phyloP scores from a whole-genome alignment of 2,888 invertebrate genomes.

The Euclidia mi region DNA sequence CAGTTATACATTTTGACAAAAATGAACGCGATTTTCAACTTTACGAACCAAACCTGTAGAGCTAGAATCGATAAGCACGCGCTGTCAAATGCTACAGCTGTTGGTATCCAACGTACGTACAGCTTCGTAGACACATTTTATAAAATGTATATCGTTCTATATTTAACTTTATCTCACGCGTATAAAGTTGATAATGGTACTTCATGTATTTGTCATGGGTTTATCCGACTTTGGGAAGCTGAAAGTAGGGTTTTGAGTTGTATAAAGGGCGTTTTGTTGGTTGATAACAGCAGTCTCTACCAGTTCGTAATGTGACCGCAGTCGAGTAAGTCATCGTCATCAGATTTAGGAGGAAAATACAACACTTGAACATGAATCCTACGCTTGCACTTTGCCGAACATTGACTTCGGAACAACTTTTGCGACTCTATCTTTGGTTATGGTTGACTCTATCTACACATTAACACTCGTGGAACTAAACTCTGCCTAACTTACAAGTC shows the following conservation, averaged over 20 bases:
- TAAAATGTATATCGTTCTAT: constrained; percentile 20
- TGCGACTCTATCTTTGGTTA: neutral
- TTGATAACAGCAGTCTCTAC: constrained; percentile 30
- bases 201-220: constrained; percentile 18
- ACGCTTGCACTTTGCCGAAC: neutral
- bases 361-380: neutral
- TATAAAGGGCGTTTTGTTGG: constrained; percentile 35
- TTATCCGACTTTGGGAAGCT: constrained; percentile 33
- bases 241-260: constrained; percentile 32
- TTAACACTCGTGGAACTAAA: neutral
- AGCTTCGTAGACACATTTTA: constrained; percentile 36
- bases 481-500: neutral
- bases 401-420: neutral
- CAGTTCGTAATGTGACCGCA: neutral
- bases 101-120: constrained; percentile 38
- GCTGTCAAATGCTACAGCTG: constrained; percentile 45
- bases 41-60: constrained; percentile 6
- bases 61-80: constrained; percentile 24
- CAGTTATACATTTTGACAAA: constrained; percentile 38
- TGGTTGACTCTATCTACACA: neutral
- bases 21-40: constrained; percentile 21
- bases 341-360: too few species aligned
- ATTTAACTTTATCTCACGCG: constrained; percentile 24
- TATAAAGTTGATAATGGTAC: constrained; percentile 37
- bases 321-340: too few species aligned